Conservation (phyloP, 2,888 invertebrate species). For the Lapara coniferarum region DNA sequence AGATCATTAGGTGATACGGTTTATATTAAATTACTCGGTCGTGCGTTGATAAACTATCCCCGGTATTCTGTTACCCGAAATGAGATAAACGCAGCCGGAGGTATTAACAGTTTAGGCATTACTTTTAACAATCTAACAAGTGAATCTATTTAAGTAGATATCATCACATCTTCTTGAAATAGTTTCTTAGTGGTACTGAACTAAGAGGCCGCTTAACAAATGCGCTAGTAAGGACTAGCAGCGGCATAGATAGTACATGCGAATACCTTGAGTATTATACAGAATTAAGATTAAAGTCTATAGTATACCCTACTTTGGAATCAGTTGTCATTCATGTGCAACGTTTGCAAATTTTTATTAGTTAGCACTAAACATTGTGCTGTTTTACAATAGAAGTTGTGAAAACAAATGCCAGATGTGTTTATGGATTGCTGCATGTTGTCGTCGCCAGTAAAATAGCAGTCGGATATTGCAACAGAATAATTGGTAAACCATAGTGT, state of each 20-base stretch:
- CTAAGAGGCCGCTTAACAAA: no score
- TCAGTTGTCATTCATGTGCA: no score
- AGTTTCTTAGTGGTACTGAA: neutral
- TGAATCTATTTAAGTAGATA: neutral
- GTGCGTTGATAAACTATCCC: conserved; percentile 82
- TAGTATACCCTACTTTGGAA: no score
- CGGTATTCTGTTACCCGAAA: conserved; percentile 82
- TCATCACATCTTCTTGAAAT: neutral
- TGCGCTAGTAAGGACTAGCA: no score
- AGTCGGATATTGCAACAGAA: neutral
- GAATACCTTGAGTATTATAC: no score
- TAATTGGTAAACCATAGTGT: neutral
- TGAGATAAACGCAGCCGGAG: conserved; percentile 74
- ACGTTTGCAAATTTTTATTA: no score
- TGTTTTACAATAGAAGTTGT: conserved; percentile 1
- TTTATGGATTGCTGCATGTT: conserved; percentile 44
- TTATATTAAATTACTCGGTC: conserved; percentile 84
- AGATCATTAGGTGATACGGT: conserved; percentile 83
- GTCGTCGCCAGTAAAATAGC: conserved; percentile 31
- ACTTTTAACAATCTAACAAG: conserved; percentile 43
- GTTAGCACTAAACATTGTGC: neutral
- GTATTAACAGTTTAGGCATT: conserved; percentile 61
- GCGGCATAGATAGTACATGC: no score
- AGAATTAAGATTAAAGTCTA: no score
- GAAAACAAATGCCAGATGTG: conserved; percentile 3